Evolutionary conservation across 1,140 invertebrate species (phyloP), one percentile per base, ranked within the genome.

Genomic region (Cydia splendana): DNA sequence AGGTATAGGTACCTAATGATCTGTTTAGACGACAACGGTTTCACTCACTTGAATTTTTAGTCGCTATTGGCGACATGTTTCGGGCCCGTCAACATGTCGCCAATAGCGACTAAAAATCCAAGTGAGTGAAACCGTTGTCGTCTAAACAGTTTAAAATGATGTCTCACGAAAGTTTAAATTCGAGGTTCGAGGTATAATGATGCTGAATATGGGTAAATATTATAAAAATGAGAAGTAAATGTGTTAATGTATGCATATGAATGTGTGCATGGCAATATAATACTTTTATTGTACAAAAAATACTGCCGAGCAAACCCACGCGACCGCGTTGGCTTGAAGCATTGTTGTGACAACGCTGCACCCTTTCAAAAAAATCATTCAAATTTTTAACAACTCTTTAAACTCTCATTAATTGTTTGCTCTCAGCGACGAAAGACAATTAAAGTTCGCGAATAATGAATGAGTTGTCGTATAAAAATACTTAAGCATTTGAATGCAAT

Each of bases 401-500:
- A 71, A 71, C 67, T 69, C 65, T 34, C 34, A 71, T 71, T 71
- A 71, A 71, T 71, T 71, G 67, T 71, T 71, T 71, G 62, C 75
- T 28, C 48, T 65, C 75, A 42, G 45, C 67, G 67, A 38, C 67
- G 67, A 71, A 77, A 77, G 76, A 77, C 76, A 62, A 73, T 67
- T 62, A 48, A 76, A 48, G 34, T 62, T 73, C 28, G 18, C 45
- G 69, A 53, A 80, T 84, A 85, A 84, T 80, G 77, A 84, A 84
- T 75, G 82, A 75, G 75, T 82, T 83, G 81, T 77, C 80, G 76
- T 81, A 84, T 79, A 81, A 84, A 86, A 88, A 87, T 71, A 88
- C 82, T 87, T 84, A 85, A 73, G 65, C 65, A 85, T 86, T 88
- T 88, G 85, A 88, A 90, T 88, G 89, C 90, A 92, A 91, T 92